Conservation (phyloP, 2,888 invertebrate genomes). For the Malthinus flaveolus region DNA sequence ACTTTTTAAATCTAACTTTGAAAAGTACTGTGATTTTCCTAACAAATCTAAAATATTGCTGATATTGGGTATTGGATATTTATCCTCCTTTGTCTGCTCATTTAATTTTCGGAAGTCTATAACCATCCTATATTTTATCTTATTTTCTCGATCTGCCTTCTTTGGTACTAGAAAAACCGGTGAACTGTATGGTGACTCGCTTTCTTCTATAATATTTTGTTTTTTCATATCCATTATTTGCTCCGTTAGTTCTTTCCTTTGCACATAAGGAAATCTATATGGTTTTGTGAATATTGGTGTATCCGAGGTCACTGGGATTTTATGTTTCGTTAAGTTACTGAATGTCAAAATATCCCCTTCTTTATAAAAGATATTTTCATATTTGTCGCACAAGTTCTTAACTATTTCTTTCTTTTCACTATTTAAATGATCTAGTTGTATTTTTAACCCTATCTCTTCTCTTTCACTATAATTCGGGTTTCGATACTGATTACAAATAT, state of each 20-base stretch:
- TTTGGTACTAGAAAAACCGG: not conserved
- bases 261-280: slow-evolving; percentile 26
- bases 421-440: not conserved
- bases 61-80: not conserved
- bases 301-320: slow-evolving; percentile 2
- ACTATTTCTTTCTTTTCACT: not conserved
- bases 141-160: not conserved
- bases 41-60: not conserved
- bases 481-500: too few species aligned
- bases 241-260: too few species aligned
- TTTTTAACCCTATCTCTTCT: too few species aligned
- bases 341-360: slow-evolving; percentile 24
- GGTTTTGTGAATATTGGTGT: slow-evolving; percentile 18
- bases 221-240: too few species aligned
- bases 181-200: not conserved
- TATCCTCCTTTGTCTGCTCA: not conserved
- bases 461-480: too few species aligned
- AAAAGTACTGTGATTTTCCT: not conserved
- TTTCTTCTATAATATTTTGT: too few species aligned
- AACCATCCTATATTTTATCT: not conserved
- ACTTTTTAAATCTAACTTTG: not conserved
- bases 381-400: not conserved
- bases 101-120: not conserved
- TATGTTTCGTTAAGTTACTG: slow-evolving; percentile 36
- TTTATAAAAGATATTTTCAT: slow-evolving; percentile 25